Conservation (phyloP, 2,888 invertebrate genomes). For the Sicus ferrugineus region DNA sequence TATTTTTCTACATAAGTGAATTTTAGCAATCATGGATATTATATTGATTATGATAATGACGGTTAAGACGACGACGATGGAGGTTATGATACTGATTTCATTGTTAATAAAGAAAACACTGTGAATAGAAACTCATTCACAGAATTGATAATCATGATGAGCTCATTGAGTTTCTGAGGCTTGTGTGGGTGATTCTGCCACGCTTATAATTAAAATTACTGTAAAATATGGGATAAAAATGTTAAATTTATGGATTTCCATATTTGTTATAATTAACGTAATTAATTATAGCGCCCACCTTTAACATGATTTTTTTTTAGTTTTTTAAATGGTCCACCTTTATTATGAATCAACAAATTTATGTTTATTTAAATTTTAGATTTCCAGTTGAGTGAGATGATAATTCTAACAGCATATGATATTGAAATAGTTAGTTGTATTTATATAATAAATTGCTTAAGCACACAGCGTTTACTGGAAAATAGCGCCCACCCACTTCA, state of each 20-base stretch:
- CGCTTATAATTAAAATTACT: not conserved
- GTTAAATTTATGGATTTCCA: not conserved
- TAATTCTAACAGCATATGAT: too few relatives aligned
- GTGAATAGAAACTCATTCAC: too few relatives aligned
- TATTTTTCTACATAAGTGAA: too few relatives aligned
- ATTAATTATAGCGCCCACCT: too few relatives aligned
- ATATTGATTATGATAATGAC: not conserved
- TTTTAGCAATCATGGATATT: not conserved
- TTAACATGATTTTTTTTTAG: too few relatives aligned
- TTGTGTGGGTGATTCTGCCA: not conserved
- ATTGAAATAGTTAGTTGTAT: too few relatives aligned
- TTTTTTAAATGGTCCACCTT: too few relatives aligned
- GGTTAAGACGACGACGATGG: not conserved
- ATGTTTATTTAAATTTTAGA: too few relatives aligned
- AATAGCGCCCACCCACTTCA: not conserved
- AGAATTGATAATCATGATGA: not conserved
- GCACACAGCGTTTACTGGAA: not conserved
- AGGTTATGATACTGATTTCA: not conserved
- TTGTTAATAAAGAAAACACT: not conserved
- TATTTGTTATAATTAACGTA: constrained; percentile 11
- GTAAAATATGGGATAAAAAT: not conserved
- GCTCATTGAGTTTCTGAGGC: not conserved
- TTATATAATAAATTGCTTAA: not conserved
- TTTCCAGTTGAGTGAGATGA: too few relatives aligned
- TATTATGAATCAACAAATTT: too few relatives aligned